Base-by-base conservation (phyloP, 2,888 invertebrate genomes). In the Griposia aprilina region DNA sequence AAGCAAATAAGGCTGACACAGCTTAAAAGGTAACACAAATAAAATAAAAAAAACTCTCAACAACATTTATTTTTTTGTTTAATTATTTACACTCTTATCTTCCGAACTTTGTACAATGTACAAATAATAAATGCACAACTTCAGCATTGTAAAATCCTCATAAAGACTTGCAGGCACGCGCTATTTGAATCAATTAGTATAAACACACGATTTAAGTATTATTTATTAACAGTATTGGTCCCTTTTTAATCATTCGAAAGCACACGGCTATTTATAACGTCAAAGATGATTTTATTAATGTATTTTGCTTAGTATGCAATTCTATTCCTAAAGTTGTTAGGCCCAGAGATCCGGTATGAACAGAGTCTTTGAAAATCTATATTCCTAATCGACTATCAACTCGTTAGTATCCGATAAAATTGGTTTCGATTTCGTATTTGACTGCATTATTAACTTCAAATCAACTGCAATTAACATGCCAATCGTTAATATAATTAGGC, bases 111-210 rank as follows among this genome's bases (percentile, higher is more conserved):
- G 95, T 94, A 95, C 94, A 95, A 93, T 95, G 95, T 96, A 96
- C 96, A 96, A 96, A 95, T 95, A 96, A 95, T 96, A 97, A 96
- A 97, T 96, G 97, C 97, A 97, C 96, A 96, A 96, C 96, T 95
- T 96, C 96, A 96, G 96, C 96, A 96, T 96, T 95, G 95, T 94
- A 96, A 95, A 95, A 92, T 93, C 90, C 88, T 91, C 89, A 88
- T 87, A 91, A 91, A 91, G 89, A 92, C 87, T 92, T 91, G 90
- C 93, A 94, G 93, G 92, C 94, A 94, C 93, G 92, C 92, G 88
- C 88, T 88, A 83, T 90, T 90, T 89, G 82, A 90, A 88, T 90
- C 89, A 91, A 88, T 91, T 91, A 91, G 88, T 89, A 87, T 91
- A 91, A 91, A 90, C 92, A 93, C 93, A 93, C 92, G 86, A 89